Conservation (phyloP, 2,797 vertebrate genomes). For the Arnoldichthys spilopterus region DNA sequence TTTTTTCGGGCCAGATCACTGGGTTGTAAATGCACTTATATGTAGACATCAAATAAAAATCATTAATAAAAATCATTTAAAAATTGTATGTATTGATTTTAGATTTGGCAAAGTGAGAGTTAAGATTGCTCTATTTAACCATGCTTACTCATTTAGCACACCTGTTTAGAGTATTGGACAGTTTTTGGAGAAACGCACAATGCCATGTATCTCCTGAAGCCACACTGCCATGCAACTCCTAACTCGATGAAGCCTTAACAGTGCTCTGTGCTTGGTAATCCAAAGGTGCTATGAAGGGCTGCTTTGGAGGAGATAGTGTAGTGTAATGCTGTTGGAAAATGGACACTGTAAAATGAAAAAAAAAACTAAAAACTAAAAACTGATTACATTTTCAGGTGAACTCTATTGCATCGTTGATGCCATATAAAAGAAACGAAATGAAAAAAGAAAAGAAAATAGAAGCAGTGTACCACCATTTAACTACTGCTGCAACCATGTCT, state of each 20-base stretch:
- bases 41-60: too few relatives aligned
- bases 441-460: background rate
- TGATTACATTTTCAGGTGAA: background rate
- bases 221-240: background rate
- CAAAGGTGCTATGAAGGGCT: background rate
- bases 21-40: too few relatives aligned
- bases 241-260: background rate
- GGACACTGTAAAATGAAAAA: background rate
- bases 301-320: background rate
- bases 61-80: too few relatives aligned
- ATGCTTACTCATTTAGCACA: constrained; percentile 1
- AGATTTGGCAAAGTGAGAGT: constrained; percentile 19
- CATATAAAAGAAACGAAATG: background rate
- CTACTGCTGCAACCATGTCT: constrained; percentile 23
- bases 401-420: background rate
- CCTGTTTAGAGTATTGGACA: background rate
- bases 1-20: too few relatives aligned
- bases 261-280: background rate
- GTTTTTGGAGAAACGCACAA: background rate
- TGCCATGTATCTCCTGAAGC: background rate
- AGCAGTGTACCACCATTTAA: constrained; percentile 17
- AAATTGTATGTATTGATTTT: constrained; percentile 28
- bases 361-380: background rate
- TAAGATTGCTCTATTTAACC: constrained; percentile 8
- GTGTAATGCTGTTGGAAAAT: background rate